phyloP scores from a whole-genome alignment of 2,113 vertebrate genomes.

The Apteryx mantelli region DNA sequence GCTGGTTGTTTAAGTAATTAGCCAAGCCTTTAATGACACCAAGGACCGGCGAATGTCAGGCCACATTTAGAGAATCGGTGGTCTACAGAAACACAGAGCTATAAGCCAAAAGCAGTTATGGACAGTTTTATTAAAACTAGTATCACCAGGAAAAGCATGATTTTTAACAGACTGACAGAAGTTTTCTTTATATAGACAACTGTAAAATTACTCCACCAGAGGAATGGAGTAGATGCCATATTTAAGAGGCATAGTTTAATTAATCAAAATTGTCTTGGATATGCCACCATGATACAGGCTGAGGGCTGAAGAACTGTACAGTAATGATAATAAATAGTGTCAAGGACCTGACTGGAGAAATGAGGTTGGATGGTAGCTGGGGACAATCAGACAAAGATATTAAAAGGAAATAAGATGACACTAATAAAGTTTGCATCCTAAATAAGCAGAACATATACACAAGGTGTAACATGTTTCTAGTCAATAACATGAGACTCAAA shows the following conservation, averaged over 20 bases:
- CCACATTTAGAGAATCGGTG: background rate
- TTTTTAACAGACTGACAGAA: background rate
- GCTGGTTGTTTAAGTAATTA: background rate
- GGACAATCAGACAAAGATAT: background rate
- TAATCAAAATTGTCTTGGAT: background rate
- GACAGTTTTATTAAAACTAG: background rate
- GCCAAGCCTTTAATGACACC: background rate
- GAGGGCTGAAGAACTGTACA: fast-evolving
- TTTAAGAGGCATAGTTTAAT: background rate
- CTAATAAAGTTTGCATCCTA: background rate
- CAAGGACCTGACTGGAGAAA: background rate
- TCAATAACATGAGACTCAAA: background rate
- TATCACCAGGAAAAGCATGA: background rate
- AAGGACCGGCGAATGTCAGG: constrained; percentile 9
- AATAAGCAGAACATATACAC: background rate
- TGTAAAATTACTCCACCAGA: background rate
- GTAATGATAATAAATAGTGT: background rate
- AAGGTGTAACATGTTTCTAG: background rate
- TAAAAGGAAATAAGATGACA: background rate
- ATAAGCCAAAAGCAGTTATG: background rate
- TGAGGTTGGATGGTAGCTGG: background rate
- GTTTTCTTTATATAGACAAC: background rate
- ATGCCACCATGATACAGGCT: background rate
- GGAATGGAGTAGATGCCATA: background rate
- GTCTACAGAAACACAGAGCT: background rate